Conservation (phyloP, 2,888 invertebrate species). For the Ophion costatus region DNA sequence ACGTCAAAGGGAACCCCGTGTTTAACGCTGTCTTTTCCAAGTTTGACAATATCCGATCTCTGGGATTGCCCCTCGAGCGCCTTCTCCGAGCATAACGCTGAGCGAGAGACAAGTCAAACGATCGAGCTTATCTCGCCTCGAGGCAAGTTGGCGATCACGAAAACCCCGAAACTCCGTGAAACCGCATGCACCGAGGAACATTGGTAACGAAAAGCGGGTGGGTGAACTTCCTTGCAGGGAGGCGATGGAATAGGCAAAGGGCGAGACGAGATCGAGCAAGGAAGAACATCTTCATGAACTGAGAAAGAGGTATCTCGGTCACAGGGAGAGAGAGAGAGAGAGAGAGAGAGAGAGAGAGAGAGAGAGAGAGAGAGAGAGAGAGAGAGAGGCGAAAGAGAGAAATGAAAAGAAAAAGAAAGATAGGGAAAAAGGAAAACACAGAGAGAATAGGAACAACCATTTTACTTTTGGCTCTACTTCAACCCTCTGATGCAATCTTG, state of each 20-base stretch:
- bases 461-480: neutral
- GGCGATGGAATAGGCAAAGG: neutral
- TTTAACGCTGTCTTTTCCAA: conserved; percentile 55
- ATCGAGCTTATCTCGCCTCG: neutral
- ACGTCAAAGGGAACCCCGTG: neutral
- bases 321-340: neutral
- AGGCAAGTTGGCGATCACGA: neutral
- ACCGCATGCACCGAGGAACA: neutral
- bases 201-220: neutral
- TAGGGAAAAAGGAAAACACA: no score
- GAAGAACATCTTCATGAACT: neutral
- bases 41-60: conserved; percentile 62
- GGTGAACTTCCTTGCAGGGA: neutral
- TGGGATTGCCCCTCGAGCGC: neutral
- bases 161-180: neutral
- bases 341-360: neutral
- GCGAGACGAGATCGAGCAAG: neutral
- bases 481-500: conserved; percentile 44
- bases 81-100: neutral
- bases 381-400: neutral
- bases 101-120: neutral
- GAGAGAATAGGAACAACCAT: conserved; percentile 7
- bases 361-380: neutral
- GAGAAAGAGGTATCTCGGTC: neutral
- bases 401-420: no score